Conservation (phyloP, 2,113 vertebrate genomes). For the Piprites chloris region DNA sequence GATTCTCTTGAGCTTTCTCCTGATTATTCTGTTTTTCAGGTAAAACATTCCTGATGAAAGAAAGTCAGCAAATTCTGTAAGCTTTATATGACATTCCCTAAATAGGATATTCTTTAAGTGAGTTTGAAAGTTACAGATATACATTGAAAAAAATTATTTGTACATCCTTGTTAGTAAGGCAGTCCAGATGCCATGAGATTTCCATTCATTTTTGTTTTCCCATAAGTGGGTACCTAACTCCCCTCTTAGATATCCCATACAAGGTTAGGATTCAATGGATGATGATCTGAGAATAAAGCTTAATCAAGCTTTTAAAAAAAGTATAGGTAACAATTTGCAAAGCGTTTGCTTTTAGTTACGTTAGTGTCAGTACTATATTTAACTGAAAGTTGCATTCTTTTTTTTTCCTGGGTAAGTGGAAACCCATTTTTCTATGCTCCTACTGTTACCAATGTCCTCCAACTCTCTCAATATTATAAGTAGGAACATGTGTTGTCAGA, state of each 20-base stretch:
- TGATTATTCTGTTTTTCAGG: background rate
- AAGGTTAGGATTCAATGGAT: background rate
- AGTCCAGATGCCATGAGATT: background rate
- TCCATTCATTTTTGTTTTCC: background rate
- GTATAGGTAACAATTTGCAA: background rate
- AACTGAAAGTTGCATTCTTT: background rate
- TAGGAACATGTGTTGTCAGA: background rate
- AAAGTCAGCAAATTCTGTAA: background rate
- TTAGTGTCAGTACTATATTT: background rate
- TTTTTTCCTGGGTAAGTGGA: background rate
- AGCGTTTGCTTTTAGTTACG: background rate
- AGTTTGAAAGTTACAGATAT: background rate
- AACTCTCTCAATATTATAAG: background rate
- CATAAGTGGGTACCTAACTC: background rate
- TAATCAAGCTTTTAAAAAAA: background rate
- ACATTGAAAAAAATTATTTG: rapidly evolving
- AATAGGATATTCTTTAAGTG: background rate
- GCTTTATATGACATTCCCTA: background rate
- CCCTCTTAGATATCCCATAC: background rate
- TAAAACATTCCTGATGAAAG: background rate
- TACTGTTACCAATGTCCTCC: background rate
- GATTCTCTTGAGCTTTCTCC: background rate
- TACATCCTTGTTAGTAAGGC: background rate
- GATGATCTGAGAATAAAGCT: background rate
- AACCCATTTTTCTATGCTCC: background rate